Evolutionary conservation across 2,888 invertebrate species (phyloP).

Genomic region (Temnothorax rugatulus): DNA sequence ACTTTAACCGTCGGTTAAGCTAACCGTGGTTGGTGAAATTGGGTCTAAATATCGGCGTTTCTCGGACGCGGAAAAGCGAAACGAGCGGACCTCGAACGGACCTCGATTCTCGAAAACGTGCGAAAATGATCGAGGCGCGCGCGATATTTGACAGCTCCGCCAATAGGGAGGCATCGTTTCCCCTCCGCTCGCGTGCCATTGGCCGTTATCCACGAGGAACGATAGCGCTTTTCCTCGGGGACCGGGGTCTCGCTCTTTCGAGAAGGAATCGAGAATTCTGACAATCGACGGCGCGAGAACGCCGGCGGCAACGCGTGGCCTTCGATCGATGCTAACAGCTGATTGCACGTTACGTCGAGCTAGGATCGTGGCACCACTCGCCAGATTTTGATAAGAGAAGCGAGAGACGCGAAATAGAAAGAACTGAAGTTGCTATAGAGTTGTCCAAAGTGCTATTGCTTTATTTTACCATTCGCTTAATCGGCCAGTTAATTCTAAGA

Average conservation of each 20-base stretch:
- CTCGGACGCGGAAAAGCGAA: background rate
- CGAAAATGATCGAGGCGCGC: background rate
- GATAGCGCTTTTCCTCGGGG: background rate
- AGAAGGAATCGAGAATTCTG: constrained; percentile 40
- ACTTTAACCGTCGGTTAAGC: no score
- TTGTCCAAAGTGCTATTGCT: constrained; percentile 8
- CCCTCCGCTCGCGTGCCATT: background rate
- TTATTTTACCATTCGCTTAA: background rate
- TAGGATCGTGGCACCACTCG: constrained; percentile 44
- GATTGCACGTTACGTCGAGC: constrained; percentile 63
- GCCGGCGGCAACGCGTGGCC: constrained; percentile 42
- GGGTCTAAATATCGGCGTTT: background rate
- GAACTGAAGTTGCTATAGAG: background rate
- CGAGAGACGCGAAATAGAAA: constrained; percentile 33
- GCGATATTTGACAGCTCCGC: background rate
- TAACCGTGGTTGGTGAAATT: no score
- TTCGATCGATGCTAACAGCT: constrained; percentile 74
- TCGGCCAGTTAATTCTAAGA: background rate
- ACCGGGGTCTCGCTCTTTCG: background rate
- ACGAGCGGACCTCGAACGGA: background rate
- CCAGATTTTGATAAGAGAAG: constrained; percentile 45
- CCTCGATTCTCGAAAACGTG: background rate
- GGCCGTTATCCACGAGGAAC: background rate
- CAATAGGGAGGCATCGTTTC: background rate
- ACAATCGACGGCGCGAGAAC: constrained; percentile 54